These are phyloP conservation scores for Enteromius paludinosus DNA, from an alignment of 2,797 vertebrate species.

Conservation along the genomic window DNA sequence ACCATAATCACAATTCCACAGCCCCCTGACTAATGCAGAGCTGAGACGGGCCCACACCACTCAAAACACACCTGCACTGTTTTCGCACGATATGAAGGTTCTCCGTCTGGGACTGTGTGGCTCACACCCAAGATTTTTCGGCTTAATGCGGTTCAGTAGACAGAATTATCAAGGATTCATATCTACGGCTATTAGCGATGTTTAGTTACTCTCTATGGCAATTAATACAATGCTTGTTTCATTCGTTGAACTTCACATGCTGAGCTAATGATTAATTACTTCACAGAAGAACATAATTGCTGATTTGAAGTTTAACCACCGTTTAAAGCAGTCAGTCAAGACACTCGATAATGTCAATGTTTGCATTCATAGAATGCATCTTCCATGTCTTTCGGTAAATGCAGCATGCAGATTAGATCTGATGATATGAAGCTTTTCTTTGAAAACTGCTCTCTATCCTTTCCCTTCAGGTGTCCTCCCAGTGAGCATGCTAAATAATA, in stretches of 20 bases:
- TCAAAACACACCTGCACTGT: conserved; percentile 38
- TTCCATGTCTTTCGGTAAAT: neutral
- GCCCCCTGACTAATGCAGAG: conserved; percentile 60
- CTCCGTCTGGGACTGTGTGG: neutral
- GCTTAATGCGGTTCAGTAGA: neutral
- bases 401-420: neutral
- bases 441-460: neutral
- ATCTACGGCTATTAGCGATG: neutral
- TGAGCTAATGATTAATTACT: neutral
- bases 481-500: neutral
- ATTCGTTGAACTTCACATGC: neutral
- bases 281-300: neutral
- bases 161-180: neutral
- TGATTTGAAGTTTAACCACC: neutral
- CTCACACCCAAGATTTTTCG: neutral
- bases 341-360: neutral
- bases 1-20: conserved; percentile 73
- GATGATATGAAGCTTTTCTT: neutral
- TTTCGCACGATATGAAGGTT: neutral
- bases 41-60: conserved; percentile 34
- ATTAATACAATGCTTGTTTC: neutral
- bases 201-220: neutral
- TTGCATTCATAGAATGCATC: neutral
- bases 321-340: neutral
- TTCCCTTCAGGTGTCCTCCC: neutral